Base-by-base conservation (phyloP, 2,113 vertebrate species). In the Hippocampus mohnikei region DNA sequence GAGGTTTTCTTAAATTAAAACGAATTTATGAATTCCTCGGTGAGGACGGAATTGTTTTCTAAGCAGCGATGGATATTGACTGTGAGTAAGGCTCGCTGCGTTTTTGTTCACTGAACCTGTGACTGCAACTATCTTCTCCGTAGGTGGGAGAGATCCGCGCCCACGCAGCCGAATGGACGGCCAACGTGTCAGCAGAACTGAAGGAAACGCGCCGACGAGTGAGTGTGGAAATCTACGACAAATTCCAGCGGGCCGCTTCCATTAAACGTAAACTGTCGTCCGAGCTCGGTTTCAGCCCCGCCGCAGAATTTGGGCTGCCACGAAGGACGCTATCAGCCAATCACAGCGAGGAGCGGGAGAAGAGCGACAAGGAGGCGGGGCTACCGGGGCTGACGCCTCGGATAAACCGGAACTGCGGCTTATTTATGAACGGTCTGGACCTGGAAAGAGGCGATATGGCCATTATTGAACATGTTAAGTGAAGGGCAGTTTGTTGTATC, bases 211-310 rank as follows among this genome's bases (percentile, higher is more conserved):
- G 96, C 1, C 87, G 97, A 21, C 93, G 97, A 40, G 91, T 99
- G n/a, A 98, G 97, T 0, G 95, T 99, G 40, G 97, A 99, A 88
- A 95, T 99, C 78, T 96, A 97, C 0, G 96, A 99, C 87, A 96
- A 95, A 85, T 98, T 99, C 87, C 97, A 99, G 86, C 89, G 97
- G 0, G 97, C 97, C 53, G 93, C 97, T 0, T 99, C 97, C 12
- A 95, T 98, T 64, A 99, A 98, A 81, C 93, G 96, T 80, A 98
- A 98, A 83, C 93, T 99, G 40, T 99, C 97, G 0, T 93, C 95
- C 1, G 97, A 99, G 37, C 91, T 98, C 0, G 94, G 94, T 0
- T 93, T 96, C 46, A 95, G 86, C 79, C 93, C 87, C 0, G 41
- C 76, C 71, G 91, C 85, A 68, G 96, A 98, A 77, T 90, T 96